Base-by-base conservation (phyloP, 2,113 vertebrate species). In the Falcunculus frontatus region DNA sequence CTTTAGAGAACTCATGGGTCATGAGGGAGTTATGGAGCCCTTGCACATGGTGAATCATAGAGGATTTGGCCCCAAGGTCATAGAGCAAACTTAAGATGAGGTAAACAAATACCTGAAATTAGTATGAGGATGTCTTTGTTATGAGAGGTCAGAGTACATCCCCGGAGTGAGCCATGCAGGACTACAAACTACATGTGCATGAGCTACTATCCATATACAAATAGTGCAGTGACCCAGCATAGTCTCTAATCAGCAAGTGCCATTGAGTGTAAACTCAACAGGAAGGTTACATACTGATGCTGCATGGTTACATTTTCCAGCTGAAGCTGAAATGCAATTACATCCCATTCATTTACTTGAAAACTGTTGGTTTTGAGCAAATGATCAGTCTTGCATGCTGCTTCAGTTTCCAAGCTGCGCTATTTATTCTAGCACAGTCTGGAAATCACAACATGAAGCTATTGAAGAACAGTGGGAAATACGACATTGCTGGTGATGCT, bases 351-450 rank as follows among this genome's bases (percentile, higher is more conserved):
- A 46, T 90, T 91, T 93, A 62, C 76, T 91, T 93, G 89, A 59
- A 84, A 87, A 86, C 82, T 84, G 78, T 88, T 96, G 60, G 44
- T 86, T 96, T 93, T 86, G 64, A 96, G 85, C 72, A 92, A 92
- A 84, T 52, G 85, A 91, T 81, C 55, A 76, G 55, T 64, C 85
- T 94, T 85, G 68, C 92, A 39, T 63, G 76, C 67, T 2, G 21
- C 60, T 90, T 59, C 92, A 37, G 63, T 77, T 95, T 85, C 82
- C 79, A 90, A 53, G 85, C 85, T 77, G 93, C 0, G 1, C 52
- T 90, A 55, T 70, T 96, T 94, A 60, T 93, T 84, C 90, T 77
- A 85, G 72, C 83, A 80, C 67, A 88, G 88, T 72, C 95, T 92
- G 82, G 56, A 87, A 95, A 67, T 69, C 84, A 50, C 91, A 47